phyloP scores from a whole-genome alignment of 2,113 vertebrate species.

The Acrocephalus kingi region DNA sequence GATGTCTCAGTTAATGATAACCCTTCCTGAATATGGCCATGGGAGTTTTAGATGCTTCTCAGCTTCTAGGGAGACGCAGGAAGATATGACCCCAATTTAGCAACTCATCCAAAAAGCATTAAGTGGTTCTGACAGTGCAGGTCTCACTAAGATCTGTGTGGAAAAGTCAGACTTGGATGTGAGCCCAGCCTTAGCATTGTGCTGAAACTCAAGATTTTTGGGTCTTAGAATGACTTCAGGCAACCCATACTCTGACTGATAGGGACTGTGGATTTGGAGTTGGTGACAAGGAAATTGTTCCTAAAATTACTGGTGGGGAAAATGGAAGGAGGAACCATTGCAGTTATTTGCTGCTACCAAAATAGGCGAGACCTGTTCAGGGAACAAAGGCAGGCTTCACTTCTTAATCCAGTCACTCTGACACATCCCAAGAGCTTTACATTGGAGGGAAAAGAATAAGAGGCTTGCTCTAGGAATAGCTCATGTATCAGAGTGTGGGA shows the following conservation, averaged over 20 bases:
- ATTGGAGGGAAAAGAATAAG: not conserved
- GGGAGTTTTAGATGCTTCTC: slow-evolving; percentile 14
- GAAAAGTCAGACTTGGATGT: not conserved
- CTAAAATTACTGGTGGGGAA: not conserved
- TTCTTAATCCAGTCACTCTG: slow-evolving; percentile 7
- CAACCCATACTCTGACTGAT: not conserved
- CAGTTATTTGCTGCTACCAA: not conserved
- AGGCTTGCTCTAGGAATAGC: not conserved
- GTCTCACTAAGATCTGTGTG: not conserved
- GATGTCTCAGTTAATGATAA: not conserved
- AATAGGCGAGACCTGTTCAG: not conserved
- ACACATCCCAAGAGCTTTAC: not conserved
- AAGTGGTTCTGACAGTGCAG: slow-evolving; percentile 9
- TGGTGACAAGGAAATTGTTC: not conserved
- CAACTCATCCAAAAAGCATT: not conserved
- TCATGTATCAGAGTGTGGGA: not conserved
- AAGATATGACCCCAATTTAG: not conserved
- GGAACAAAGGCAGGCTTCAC: not conserved
- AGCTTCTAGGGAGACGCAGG: not conserved
- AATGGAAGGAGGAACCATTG: not conserved
- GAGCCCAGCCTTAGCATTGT: not conserved
- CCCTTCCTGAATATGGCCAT: not conserved
- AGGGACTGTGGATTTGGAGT: not conserved
- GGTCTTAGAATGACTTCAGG: not conserved
- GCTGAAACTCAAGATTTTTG: not conserved